phyloP scores from a whole-genome alignment of 2,113 vertebrate genomes.

The Oryzias javanicus region DNA sequence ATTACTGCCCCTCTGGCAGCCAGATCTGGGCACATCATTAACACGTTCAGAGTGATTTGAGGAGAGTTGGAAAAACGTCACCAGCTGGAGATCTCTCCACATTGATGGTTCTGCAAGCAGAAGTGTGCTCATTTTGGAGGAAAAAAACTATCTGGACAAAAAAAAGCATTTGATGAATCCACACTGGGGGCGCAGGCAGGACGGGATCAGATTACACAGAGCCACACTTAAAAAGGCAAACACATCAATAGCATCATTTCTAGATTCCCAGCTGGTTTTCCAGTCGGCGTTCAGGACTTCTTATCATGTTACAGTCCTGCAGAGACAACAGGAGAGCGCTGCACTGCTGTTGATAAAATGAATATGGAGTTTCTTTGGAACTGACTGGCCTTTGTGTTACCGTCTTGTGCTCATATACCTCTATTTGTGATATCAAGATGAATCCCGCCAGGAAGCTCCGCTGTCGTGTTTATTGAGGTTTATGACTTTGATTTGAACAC shows the following conservation, averaged over 20 bases:
- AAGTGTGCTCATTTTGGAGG: constrained; percentile 16
- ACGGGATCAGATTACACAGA: constrained; percentile 49
- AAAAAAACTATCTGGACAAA: constrained; percentile 31
- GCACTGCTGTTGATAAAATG: constrained; percentile 27
- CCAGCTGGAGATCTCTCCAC: constrained; percentile 13
- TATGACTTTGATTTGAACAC: constrained; percentile 59
- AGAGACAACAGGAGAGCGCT: constrained; percentile 25
- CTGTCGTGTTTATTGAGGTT: constrained; percentile 46
- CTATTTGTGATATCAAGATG: constrained; percentile 55
- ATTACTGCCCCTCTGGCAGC: constrained; percentile 18
- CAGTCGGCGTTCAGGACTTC: constrained; percentile 37
- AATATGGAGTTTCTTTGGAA: constrained; percentile 40
- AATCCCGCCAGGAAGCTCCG: constrained; percentile 51
- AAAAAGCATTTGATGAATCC: constrained; percentile 52
- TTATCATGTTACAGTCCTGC: constrained; percentile 53
- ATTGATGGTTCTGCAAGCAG: constrained; percentile 19
- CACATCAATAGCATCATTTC: constrained; percentile 69
- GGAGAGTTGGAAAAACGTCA: constrained; percentile 22
- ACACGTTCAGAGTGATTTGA: constrained; percentile 34
- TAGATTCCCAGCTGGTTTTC: constrained; percentile 57
- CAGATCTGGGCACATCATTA: constrained; percentile 21
- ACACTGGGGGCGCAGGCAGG: constrained; percentile 27
- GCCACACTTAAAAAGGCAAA: constrained; percentile 61
- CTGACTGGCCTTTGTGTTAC: constrained; percentile 32
- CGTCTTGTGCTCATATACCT: constrained; percentile 43